A percentile compares a stretch with the other conserved stretches of the same genome.
Conservation (phyloP, 2,113 vertebrate species). For the Pelvicachromis taeniatus region DNA sequence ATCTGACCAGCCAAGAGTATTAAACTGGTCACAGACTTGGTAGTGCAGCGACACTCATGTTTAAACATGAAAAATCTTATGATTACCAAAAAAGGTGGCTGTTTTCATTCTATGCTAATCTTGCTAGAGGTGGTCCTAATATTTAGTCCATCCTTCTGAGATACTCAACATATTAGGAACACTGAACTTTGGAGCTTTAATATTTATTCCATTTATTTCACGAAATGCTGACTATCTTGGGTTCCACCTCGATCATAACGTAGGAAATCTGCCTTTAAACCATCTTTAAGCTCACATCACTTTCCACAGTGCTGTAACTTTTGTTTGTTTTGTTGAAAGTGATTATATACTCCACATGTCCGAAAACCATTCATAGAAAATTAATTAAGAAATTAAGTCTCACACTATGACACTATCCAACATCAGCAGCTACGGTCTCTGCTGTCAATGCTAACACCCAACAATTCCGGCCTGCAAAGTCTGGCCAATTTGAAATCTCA, state of each 20-base stretch:
- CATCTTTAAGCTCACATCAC: not conserved
- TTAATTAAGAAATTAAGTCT: fast-evolving
- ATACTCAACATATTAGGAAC: not conserved
- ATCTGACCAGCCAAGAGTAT: not conserved
- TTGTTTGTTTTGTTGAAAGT: not conserved
- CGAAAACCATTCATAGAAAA: not conserved
- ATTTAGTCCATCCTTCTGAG: not conserved
- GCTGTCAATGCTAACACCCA: not conserved
- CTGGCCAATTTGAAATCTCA: not conserved
- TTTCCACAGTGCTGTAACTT: not conserved
- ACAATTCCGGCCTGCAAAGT: not conserved
- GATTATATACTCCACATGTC: not conserved
- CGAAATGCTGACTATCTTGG: not conserved
- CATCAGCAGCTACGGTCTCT: not conserved
- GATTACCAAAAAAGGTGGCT: not conserved
- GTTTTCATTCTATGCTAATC: not conserved
- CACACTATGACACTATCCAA: not conserved
- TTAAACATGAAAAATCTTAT: not conserved
- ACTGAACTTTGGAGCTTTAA: not conserved
- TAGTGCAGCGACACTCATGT: not conserved
- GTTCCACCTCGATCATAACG: not conserved
- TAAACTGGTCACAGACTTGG: not conserved
- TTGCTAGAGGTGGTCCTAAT: not conserved
- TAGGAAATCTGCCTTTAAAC: not conserved
- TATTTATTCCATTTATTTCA: not conserved